Evolutionary conservation across 2,113 vertebrate species (phyloP).

Genomic region (Pelusios castaneus): DNA sequence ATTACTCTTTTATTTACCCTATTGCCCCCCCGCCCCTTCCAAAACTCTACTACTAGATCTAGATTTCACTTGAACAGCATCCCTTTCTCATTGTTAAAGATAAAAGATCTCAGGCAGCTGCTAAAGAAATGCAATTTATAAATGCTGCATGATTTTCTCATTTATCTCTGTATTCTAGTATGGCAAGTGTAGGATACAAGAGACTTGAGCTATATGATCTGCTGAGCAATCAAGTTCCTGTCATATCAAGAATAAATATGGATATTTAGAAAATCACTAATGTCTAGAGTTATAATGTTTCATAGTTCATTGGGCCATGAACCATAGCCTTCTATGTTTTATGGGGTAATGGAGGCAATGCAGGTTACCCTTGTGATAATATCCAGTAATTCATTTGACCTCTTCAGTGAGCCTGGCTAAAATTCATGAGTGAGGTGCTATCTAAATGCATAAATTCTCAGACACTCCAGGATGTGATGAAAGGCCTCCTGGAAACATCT

Average conservation of each 20-base stretch:
- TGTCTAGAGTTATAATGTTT: not conserved
- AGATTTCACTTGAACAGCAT: not conserved
- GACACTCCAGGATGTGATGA: not conserved
- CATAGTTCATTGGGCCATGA: not conserved
- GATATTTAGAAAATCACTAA: not conserved
- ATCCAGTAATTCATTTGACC: not conserved
- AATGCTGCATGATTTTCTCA: not conserved
- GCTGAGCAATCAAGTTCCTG: not conserved
- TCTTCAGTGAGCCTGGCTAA: not conserved
- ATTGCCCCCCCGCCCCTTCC: not conserved
- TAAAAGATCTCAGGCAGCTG: not conserved
- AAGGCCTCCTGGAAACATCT: not conserved
- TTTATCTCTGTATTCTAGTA: not conserved
- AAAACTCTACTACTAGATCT: not conserved
- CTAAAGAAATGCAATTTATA: not conserved
- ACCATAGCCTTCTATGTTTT: not conserved
- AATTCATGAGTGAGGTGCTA: not conserved
- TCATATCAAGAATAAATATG: not conserved
- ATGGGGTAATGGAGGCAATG: not conserved
- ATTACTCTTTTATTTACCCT: not conserved
- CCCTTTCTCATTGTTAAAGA: not conserved
- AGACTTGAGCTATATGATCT: not conserved
- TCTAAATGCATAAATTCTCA: not conserved
- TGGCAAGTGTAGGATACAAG: not conserved
- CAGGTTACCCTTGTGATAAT: not conserved